Conservation (phyloP, 1,140 invertebrate genomes). For the Drepana arcuata region DNA sequence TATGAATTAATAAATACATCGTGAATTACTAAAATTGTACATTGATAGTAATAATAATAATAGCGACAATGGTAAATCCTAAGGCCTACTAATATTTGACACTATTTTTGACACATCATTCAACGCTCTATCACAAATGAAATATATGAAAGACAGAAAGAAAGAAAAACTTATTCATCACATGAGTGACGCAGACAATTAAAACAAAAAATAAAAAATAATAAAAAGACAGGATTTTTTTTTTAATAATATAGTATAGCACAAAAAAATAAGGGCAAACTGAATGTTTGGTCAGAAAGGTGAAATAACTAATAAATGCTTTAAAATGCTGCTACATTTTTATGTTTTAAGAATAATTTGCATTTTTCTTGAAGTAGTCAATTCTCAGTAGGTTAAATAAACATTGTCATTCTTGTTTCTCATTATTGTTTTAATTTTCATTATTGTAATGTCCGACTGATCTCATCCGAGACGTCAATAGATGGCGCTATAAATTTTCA, state of each 20-base stretch:
- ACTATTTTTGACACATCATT: constrained; percentile 21
- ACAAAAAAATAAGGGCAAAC: background rate
- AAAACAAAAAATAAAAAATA: background rate
- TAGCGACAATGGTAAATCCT: too few species aligned
- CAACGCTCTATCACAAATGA: background rate
- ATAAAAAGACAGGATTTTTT: background rate
- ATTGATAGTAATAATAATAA: constrained; percentile 60
- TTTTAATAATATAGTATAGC: background rate
- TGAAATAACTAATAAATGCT: background rate
- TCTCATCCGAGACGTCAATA: too few species aligned
- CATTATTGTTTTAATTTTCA: too few species aligned
- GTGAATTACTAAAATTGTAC: constrained; percentile 61
- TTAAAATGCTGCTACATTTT: too few species aligned
- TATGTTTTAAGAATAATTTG: too few species aligned
- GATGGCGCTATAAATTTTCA: too few species aligned
- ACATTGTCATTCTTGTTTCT: too few species aligned
- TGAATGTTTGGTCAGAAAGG: background rate
- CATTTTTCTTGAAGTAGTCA: too few species aligned
- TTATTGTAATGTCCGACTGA: too few species aligned
- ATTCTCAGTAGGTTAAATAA: too few species aligned
- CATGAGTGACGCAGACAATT: background rate
- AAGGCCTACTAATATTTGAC: constrained; percentile 15
- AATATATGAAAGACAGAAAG: background rate
- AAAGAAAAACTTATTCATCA: background rate
- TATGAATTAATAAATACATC: constrained; percentile 40